Evolutionary conservation across 2,797 vertebrate species (phyloP).

Genomic region (Onychomys arenicola): DNA sequence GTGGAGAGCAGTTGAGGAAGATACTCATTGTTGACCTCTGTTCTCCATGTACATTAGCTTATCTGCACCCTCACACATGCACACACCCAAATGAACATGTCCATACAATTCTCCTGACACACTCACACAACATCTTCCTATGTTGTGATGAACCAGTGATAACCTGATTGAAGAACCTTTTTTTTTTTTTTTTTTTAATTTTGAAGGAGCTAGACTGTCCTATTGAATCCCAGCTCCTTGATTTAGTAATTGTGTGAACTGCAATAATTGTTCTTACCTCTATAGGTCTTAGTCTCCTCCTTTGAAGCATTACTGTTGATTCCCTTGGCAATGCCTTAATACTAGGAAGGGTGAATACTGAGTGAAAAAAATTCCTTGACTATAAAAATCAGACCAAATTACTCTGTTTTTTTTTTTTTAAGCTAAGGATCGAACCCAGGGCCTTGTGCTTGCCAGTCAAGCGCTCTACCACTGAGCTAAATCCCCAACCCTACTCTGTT

Average conservation of each 20-base stretch:
- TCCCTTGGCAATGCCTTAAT: neutral
- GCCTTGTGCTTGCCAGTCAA: too few species aligned
- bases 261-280: neutral
- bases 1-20: neutral
- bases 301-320: too few species aligned
- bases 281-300: neutral
- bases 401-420: neutral
- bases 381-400: neutral
- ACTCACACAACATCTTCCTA: neutral
- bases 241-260: neutral
- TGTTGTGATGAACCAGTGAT: neutral
- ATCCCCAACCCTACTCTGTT: too few species aligned
- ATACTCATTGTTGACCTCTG: too few species aligned
- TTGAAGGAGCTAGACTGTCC: neutral
- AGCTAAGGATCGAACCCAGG: too few species aligned
- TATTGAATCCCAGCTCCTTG: neutral
- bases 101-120: too few species aligned
- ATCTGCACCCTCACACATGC: neutral
- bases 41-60: neutral
- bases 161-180: neutral
- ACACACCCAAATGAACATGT: neutral
- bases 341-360: neutral
- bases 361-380: neutral
- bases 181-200: neutral
- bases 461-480: too few species aligned